Conservation (phyloP, 2,888 invertebrate genomes). For the Teleiodes luculella region DNA sequence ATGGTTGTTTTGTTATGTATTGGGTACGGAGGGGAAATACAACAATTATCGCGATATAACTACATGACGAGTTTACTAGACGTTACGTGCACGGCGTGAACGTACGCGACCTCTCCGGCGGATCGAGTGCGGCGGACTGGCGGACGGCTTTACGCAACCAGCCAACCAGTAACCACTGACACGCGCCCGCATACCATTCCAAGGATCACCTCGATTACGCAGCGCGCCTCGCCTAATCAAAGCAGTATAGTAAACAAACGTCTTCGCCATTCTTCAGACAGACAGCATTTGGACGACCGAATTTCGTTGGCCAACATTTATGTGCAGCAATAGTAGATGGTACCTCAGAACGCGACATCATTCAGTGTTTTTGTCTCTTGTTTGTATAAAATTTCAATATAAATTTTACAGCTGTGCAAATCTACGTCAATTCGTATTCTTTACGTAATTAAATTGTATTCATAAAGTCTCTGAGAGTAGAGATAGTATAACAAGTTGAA, state of each 20-base stretch:
- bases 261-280: constrained; percentile 32
- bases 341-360: too few relatives aligned
- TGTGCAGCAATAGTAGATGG: constrained; percentile 22
- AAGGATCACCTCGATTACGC: constrained; percentile 70
- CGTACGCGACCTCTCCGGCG: constrained; percentile 29
- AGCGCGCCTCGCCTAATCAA: constrained; percentile 56
- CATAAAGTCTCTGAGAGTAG: not conserved
- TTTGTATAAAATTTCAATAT: constrained; percentile 19
- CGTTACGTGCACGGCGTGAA: constrained; percentile 28
- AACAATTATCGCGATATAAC: constrained; percentile 47
- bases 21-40: constrained; percentile 40
- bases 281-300: constrained; percentile 21
- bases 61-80: constrained; percentile 42
- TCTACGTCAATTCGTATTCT: constrained; percentile 38
- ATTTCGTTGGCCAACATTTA: constrained; percentile 43
- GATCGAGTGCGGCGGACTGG: constrained; percentile 24
- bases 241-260: constrained; percentile 55
- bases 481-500: too few relatives aligned
- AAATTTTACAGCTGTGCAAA: constrained; percentile 48
- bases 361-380: constrained; percentile 17
- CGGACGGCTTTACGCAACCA: constrained; percentile 1
- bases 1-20: constrained; percentile 45
- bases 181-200: constrained; percentile 61
- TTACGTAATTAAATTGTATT: constrained; percentile 17
- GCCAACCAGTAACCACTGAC: constrained; percentile 30